Percentiles rank a stretch among this genome's conserved stretches.
These are phyloP conservation scores for Xenotilapia flavipinnis DNA, from an alignment of 2,113 vertebrate species.

Conservation along the genomic window DNA sequence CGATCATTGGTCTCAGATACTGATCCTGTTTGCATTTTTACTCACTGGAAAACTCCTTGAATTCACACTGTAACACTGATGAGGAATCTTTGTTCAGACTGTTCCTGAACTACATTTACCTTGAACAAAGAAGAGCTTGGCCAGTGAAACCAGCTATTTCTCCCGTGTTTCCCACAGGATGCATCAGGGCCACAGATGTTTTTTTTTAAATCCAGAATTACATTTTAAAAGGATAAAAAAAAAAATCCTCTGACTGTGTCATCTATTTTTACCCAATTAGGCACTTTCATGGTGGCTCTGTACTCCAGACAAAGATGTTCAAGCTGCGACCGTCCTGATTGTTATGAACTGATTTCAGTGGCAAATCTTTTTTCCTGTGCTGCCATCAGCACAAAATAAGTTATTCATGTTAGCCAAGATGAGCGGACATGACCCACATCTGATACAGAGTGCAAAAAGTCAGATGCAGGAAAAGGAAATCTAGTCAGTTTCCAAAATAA, in stretches of 20 bases:
- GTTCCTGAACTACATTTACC: background rate
- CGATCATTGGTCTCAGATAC: background rate
- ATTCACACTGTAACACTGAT: background rate
- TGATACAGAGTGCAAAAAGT: background rate
- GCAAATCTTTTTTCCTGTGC: background rate
- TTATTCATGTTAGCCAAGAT: background rate
- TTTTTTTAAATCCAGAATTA: background rate
- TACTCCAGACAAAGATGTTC: background rate
- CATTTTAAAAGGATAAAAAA: background rate
- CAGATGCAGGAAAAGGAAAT: background rate
- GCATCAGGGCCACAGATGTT: background rate
- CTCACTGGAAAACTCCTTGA: background rate
- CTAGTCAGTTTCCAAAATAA: background rate
- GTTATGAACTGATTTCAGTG: background rate
- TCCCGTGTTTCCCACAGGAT: background rate
- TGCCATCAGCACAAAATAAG: background rate
- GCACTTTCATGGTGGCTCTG: background rate
- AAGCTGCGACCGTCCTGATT: background rate
- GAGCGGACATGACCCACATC: background rate
- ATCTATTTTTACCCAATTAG: background rate
- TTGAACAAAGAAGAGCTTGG: background rate
- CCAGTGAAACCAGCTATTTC: background rate
- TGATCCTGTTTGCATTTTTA: background rate
- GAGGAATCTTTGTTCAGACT: background rate
- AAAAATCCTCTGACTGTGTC: background rate